Conservation (phyloP, 2,113 vertebrate species). For the Gadus chalcogrammus region DNA sequence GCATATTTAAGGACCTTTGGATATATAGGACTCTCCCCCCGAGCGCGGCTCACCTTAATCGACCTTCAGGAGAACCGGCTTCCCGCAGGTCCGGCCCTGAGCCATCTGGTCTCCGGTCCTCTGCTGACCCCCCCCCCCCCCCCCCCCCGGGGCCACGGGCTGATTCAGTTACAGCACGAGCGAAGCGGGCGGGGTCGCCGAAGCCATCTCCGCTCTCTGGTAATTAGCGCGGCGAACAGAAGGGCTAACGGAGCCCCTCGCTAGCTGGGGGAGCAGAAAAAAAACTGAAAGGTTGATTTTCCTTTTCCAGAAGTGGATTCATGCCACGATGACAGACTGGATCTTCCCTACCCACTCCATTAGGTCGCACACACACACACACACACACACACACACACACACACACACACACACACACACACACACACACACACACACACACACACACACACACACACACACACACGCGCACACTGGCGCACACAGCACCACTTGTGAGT, state of each 20-base stretch:
- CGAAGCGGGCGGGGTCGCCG: conserved; percentile 19
- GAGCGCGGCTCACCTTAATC: conserved; percentile 42
- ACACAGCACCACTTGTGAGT: background rate
- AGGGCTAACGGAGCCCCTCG: conserved; percentile 34
- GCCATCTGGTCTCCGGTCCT: conserved; percentile 48
- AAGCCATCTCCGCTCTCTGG: conserved; percentile 31
- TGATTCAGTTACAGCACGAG: conserved; percentile 40
- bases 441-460: conserved; percentile 1
- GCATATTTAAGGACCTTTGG: conserved; percentile 7
- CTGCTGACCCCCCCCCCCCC: conserved; percentile 45
- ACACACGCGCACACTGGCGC: conserved; percentile 5
- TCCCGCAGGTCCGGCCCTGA: conserved; percentile 39
- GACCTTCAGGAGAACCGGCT: conserved; percentile 39
- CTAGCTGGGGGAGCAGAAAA: conserved; percentile 9
- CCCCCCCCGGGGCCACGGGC: conserved; percentile 33
- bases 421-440: conserved; percentile 6
- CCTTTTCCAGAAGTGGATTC: conserved; percentile 25
- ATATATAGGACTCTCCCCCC: conserved; percentile 30
- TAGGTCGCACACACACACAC: conserved; percentile 9
- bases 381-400: conserved; percentile 22
- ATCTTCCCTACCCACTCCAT: conserved; percentile 24
- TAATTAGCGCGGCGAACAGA: conserved; percentile 45
- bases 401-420: background rate
- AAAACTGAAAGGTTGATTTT: background rate
- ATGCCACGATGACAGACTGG: conserved; percentile 36